These are phyloP conservation scores for Sebastes nivosus DNA, from an alignment of 2,797 vertebrate species.

Conservation along the genomic window DNA sequence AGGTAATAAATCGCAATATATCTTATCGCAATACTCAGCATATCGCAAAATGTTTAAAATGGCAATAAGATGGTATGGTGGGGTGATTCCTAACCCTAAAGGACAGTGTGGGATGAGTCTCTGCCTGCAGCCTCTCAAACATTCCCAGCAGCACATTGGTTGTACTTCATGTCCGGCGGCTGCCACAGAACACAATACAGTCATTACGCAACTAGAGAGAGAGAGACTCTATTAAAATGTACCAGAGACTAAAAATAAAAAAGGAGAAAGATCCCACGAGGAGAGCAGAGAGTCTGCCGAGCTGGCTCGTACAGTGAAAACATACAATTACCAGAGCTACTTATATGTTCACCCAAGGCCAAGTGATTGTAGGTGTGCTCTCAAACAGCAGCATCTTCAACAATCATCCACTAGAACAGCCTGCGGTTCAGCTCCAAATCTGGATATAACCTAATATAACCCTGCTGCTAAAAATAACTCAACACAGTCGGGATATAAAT, in stretches of 20 bases:
- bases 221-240: slow-evolving; percentile 53
- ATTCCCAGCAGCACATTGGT: slow-evolving; percentile 4
- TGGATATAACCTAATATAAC: slow-evolving; percentile 68
- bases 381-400: slow-evolving; percentile 56
- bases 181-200: slow-evolving; percentile 45
- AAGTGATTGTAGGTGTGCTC: slow-evolving; percentile 69
- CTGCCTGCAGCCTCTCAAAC: not conserved
- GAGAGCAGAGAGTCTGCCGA: slow-evolving; percentile 50
- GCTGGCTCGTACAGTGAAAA: slow-evolving; percentile 61
- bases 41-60: no score
- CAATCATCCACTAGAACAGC: slow-evolving; percentile 42
- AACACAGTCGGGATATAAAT: slow-evolving; percentile 61
- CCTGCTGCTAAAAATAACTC: slow-evolving; percentile 71
- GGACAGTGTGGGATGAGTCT: slow-evolving; percentile 10
- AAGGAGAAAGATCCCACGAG: slow-evolving; percentile 41
- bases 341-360: slow-evolving; percentile 53
- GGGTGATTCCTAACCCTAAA: not conserved
- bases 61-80: no score
- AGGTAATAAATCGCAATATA: no score
- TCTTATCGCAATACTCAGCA: no score
- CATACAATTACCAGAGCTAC: slow-evolving; percentile 69
- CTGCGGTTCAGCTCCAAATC: slow-evolving; percentile 55
- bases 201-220: slow-evolving; percentile 51
- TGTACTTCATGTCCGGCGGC: slow-evolving; percentile 23
- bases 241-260: slow-evolving; percentile 41